Evolutionary conservation across 1,140 invertebrate species (phyloP).

Genomic region (Rhopalosiphum padi): DNA sequence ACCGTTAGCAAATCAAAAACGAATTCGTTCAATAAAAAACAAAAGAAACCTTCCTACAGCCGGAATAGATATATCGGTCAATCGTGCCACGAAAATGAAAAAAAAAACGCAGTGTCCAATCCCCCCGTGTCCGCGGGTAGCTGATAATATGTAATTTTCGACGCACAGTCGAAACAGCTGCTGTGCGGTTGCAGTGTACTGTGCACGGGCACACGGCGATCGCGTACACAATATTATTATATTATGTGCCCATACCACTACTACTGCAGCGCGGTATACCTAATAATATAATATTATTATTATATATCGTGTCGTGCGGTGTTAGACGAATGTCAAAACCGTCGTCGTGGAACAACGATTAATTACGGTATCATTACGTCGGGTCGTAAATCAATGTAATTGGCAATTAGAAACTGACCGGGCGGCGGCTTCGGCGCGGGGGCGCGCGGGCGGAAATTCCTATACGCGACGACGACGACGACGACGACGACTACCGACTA

Average conservation of each 20-base stretch:
- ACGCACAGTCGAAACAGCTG: neutral
- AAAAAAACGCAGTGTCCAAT: too few species aligned
- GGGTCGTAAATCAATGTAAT: constrained; percentile 56
- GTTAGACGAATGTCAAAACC: constrained; percentile 39
- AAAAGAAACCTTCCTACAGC: too few species aligned
- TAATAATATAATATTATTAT: constrained; percentile 3
- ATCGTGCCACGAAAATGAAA: too few species aligned
- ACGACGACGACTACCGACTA: neutral
- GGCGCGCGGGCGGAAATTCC: constrained; percentile 5
- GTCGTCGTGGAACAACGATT: constrained; percentile 23
- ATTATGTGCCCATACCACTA: neutral
- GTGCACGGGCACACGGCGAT: too few species aligned
- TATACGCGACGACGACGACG: neutral
- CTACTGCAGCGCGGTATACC: neutral
- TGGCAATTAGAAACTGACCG: constrained; percentile 56
- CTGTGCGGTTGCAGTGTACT: neutral
- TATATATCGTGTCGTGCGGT: constrained; percentile 2
- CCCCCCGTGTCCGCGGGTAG: too few species aligned
- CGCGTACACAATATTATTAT: neutral
- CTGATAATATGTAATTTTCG: too few species aligned
- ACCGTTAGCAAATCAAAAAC: too few species aligned
- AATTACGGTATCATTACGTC: constrained; percentile 36
- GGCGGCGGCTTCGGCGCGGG: neutral
- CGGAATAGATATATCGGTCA: too few species aligned
- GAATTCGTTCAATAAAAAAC: too few species aligned